These are phyloP conservation scores for Holacanthella duospinosa DNA, from an alignment of 2,888 invertebrate species.

Conservation along the genomic window DNA sequence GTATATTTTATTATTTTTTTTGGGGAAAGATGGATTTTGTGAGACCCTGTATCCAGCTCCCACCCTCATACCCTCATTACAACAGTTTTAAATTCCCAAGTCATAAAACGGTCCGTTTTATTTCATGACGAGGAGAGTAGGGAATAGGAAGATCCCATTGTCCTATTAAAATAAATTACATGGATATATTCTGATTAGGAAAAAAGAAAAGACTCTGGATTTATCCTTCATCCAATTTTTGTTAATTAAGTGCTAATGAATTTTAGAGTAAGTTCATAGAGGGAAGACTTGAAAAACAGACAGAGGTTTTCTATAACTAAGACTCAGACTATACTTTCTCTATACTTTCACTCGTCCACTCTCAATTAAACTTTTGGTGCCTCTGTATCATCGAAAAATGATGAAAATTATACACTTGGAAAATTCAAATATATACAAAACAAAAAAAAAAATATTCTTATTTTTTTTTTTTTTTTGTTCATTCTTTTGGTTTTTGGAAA, in stretches of 20 bases:
- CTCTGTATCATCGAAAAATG: too few species aligned
- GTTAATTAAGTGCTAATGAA: slow-evolving; percentile 35
- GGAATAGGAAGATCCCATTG: slow-evolving; percentile 18
- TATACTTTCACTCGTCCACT: background rate
- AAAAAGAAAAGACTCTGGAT: background rate
- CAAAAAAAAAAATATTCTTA: too few species aligned
- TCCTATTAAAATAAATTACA: background rate
- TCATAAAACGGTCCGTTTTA: background rate
- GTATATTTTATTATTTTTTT: too few species aligned
- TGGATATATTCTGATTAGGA: background rate
- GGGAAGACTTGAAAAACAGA: too few species aligned
- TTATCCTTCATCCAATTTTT: slow-evolving; percentile 17
- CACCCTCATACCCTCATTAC: slow-evolving; percentile 15
- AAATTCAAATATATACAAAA: too few species aligned
- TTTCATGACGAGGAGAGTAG: too few species aligned
- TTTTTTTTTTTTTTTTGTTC: too few species aligned
- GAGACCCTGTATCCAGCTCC: too few species aligned
- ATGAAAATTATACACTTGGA: background rate
- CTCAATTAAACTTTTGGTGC: background rate
- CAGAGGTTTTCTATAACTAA: too few species aligned
- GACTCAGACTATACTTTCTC: background rate
- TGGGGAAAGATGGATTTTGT: too few species aligned
- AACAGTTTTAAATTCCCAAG: background rate
- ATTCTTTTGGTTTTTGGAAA: slow-evolving; percentile 11
- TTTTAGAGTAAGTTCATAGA: slow-evolving; percentile 4